Conservation (phyloP, 2,113 vertebrate species). For the Saimiri boliviensis region DNA sequence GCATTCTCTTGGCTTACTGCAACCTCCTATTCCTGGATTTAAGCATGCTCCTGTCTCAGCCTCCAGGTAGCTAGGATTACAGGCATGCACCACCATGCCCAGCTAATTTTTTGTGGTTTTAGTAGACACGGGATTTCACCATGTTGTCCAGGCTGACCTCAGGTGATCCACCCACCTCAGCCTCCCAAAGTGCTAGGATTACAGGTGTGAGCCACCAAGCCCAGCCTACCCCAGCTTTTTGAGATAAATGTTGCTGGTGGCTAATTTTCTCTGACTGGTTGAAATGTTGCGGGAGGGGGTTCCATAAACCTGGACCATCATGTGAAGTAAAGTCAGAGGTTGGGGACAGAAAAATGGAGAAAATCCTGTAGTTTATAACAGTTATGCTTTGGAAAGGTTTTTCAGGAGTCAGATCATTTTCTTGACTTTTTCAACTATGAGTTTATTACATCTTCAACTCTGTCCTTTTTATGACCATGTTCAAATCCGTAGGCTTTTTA, state of each 20-base stretch:
- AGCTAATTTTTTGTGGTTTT: too few species aligned
- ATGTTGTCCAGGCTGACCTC: too few species aligned
- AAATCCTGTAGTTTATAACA: not conserved
- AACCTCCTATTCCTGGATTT: too few species aligned
- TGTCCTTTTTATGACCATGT: not conserved
- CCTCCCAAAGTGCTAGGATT: too few species aligned
- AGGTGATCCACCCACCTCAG: too few species aligned
- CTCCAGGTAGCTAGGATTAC: too few species aligned
- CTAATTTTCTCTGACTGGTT: not conserved
- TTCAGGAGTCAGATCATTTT: not conserved
- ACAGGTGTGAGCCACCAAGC: too few species aligned
- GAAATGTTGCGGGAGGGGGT: not conserved
- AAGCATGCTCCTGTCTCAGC: too few species aligned
- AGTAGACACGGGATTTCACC: too few species aligned
- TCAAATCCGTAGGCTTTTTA: not conserved
- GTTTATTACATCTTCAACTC: not conserved
- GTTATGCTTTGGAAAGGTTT: not conserved
- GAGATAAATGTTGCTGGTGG: not conserved
- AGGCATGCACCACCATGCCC: too few species aligned
- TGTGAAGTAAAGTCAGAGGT: not conserved
- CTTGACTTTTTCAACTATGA: not conserved
- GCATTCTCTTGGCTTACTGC: too few species aligned
- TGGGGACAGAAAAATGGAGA: not conserved
- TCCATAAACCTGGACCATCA: not conserved
- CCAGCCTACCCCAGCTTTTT: not conserved